Conservation (phyloP, 1,140 invertebrate genomes). For the Artemia franciscana region DNA sequence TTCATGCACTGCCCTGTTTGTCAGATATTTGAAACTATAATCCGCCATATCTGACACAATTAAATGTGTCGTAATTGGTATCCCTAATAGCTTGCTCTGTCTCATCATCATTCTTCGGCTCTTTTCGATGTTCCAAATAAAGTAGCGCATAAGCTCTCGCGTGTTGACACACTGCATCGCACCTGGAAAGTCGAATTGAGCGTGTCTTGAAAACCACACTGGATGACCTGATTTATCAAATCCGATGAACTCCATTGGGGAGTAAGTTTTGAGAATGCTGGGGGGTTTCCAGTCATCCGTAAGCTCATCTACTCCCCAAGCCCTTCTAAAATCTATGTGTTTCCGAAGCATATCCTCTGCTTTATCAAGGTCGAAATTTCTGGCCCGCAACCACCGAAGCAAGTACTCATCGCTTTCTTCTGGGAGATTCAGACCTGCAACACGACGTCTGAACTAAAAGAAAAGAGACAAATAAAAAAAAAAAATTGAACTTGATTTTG, state of each 20-base stretch:
- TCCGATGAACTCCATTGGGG: constrained; percentile 48
- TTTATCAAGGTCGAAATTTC: not conserved
- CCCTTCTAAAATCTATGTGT: constrained; percentile 40
- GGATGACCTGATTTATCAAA: constrained; percentile 62
- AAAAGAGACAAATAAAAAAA: no score
- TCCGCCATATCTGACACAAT: not conserved
- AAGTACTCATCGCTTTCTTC: not conserved
- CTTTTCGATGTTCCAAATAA: not conserved
- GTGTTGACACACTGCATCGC: not conserved
- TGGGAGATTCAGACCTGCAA: not conserved
- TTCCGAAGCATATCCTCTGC: not conserved
- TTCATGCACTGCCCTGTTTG: not conserved
- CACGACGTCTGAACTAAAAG: not conserved
- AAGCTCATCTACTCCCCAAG: constrained; percentile 45
- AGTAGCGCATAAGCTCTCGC: not conserved
- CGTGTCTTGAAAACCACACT: constrained; percentile 9
- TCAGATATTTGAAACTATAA: not conserved
- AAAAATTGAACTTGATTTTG: no score
- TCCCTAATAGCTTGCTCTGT: not conserved
- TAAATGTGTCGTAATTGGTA: not conserved
- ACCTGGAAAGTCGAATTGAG: not conserved
- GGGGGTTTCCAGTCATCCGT: constrained; percentile 40
- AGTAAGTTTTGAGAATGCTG: constrained; percentile 38
- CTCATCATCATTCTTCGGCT: not conserved
- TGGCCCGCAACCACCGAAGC: not conserved